These are phyloP conservation scores for Siphlonurus alternatus DNA, from an alignment of 2,888 invertebrate species.

Conservation along the genomic window DNA sequence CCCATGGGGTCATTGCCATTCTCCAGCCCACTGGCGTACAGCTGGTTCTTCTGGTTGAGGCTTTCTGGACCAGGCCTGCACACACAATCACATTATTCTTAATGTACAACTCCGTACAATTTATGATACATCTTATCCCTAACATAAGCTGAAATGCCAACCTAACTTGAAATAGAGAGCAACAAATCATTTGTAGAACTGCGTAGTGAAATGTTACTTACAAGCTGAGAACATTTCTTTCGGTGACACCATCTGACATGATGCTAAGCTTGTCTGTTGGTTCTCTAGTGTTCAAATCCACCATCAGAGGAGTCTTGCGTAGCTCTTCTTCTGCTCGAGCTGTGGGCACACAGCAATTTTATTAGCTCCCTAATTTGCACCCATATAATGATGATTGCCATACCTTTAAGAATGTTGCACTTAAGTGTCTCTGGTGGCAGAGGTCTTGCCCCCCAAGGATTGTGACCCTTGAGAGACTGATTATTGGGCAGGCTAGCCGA, in stretches of 20 bases:
- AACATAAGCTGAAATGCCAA: too few species aligned
- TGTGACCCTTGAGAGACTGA: slow-evolving; percentile 25
- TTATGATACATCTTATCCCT: too few species aligned
- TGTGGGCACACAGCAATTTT: too few species aligned
- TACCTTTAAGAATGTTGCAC: slow-evolving; percentile 86
- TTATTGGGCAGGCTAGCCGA: slow-evolving; percentile 22
- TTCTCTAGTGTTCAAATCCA: slow-evolving; percentile 11
- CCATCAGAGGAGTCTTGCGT: slow-evolving; percentile 22
- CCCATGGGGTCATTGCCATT: slow-evolving; percentile 12
- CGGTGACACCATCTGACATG: slow-evolving; percentile 5
- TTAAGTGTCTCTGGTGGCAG: slow-evolving; percentile 83
- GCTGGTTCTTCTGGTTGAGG: slow-evolving; percentile 8
- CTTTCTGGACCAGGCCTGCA: slow-evolving; percentile 2
- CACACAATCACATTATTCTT: too few species aligned
- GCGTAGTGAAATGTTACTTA: too few species aligned
- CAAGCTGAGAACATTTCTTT: background rate
- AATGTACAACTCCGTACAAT: too few species aligned
- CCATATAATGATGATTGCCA: too few species aligned
- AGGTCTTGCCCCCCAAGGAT: slow-evolving; percentile 28
- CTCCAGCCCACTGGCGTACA: slow-evolving; percentile 15
- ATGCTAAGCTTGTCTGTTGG: slow-evolving; percentile 1
- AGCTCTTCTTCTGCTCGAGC: slow-evolving; percentile 51
- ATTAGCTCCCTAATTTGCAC: too few species aligned
- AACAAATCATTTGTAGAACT: too few species aligned
- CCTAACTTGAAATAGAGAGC: too few species aligned